phyloP scores from a whole-genome alignment of 2,113 vertebrate genomes.

The Datnioides undecimradiatus region DNA sequence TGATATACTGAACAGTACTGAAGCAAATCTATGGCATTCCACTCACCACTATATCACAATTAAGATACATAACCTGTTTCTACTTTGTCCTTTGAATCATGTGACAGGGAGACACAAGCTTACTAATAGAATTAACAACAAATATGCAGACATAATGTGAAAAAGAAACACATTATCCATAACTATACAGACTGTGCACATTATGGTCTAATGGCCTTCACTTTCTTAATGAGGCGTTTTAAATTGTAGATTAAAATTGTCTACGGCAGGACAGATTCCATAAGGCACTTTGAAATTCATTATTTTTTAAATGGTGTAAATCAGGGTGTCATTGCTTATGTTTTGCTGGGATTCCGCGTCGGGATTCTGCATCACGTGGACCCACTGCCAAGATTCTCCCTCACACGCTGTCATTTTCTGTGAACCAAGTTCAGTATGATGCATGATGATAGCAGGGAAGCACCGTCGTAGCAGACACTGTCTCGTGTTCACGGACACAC shows the following conservation, averaged over 20 bases:
- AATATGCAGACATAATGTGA: slow-evolving; percentile 7
- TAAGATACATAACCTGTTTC: background rate
- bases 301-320: slow-evolving; percentile 26
- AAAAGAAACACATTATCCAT: slow-evolving; percentile 9
- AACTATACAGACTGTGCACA: background rate
- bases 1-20: background rate
- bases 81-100: background rate
- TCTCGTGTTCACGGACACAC: background rate
- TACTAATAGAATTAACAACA: slow-evolving; percentile 3
- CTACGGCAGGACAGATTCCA: slow-evolving; percentile 5
- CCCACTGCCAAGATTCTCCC: slow-evolving; percentile 20
- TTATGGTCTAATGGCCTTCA: slow-evolving; percentile 19
- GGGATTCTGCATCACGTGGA: slow-evolving; percentile 3
- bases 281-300: slow-evolving; percentile 11
- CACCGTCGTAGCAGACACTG: slow-evolving; percentile 17
- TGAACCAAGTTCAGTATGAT: slow-evolving; percentile 9
- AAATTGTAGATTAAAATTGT: slow-evolving; percentile 24
- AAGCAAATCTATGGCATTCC: background rate
- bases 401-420: slow-evolving; percentile 30
- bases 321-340: slow-evolving; percentile 50
- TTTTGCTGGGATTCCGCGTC: slow-evolving; percentile 21
- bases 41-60: background rate
- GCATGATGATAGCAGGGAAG: slow-evolving; percentile 33
- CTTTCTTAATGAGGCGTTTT: slow-evolving; percentile 23
- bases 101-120: background rate